Evolutionary conservation across 2,888 invertebrate genomes (phyloP), one percentile per base, ranked within the genome.

Genomic region (Tribolium freemani): DNA sequence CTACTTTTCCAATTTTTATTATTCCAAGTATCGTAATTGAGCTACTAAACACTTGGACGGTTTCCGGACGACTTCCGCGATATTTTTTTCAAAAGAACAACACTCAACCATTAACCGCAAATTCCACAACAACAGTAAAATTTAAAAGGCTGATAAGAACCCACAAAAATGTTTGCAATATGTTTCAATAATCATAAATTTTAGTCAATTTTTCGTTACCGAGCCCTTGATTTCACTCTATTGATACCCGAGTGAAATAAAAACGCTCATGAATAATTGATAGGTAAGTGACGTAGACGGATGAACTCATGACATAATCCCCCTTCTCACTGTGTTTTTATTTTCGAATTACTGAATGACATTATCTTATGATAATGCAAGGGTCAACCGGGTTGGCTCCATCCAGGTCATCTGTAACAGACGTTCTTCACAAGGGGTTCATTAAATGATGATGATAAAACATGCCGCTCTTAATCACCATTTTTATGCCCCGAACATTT

Each of bases 281-380:
- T 64, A 13, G 44, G 10, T 30, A 26, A 8, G 51, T 64, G 64
- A 64, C 54, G 64, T 45, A 21, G 64, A 53, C 45, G 64, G 64
- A 64, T 67, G 57, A 67, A 57, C 67, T 48, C 57, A 57, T 67
- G 67, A 67, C 67, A 57, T 67, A 67, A 67, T 57, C 54, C 10
- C 53, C 53, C 54, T 66, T 46, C 45, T 11, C 3, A 26, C 0
- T 67, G 56, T 67, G 26, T 57, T 57, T 66, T 56, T 50, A 57
- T 46, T 56, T 67, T 57, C 48, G 46, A 56, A 56, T 54, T 66
- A 66, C 44, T 64, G 54, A 30, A 21, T 8, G 13, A n/a, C 26
- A 66, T 44, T 66, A 66, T 66, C 66, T 53, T 51, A 11, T 44
- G 63, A 63, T 66, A 66, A 64, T 26, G 9, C n/a, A 31, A 31